Percentiles rank a stretch among this genome's conserved stretches.
These are phyloP conservation scores for Halcyon malimbica DNA, from an alignment of 2,113 vertebrate genomes.

Conservation along the genomic window DNA sequence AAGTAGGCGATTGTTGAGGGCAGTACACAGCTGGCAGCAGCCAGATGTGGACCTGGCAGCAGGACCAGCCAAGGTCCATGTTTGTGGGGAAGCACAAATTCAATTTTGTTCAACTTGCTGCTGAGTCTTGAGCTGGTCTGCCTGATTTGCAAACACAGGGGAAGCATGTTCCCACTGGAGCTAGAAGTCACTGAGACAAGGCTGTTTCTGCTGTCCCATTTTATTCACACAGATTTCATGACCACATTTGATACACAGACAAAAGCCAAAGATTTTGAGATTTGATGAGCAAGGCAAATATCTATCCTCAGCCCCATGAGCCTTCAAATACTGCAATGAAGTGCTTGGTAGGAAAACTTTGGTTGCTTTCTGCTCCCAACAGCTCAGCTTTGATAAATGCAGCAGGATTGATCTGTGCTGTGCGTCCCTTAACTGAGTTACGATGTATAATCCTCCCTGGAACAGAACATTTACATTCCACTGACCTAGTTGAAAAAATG, in stretches of 20 bases:
- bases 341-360: not conserved
- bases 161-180: not conserved
- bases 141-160: not conserved
- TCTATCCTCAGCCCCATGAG: not conserved
- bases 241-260: not conserved
- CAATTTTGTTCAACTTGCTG: not conserved
- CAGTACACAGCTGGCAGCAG: not conserved
- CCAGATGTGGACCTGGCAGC: not conserved
- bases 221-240: not conserved
- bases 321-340: not conserved
- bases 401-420: slow-evolving; percentile 32
- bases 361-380: slow-evolving; percentile 15
- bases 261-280: not conserved
- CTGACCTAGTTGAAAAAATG: slow-evolving; percentile 71
- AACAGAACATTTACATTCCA: slow-evolving; percentile 68
- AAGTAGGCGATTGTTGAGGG: not conserved
- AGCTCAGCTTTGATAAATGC: slow-evolving; percentile 46
- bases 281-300: not conserved
- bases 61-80: not conserved
- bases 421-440: slow-evolving; percentile 41
- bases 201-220: not conserved
- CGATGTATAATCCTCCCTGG: slow-evolving; percentile 56
- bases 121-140: not conserved
- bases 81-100: not conserved
- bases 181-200: not conserved